phyloP scores from a whole-genome alignment of 2,113 vertebrate genomes.

The Cyrtonyx montezumae region DNA sequence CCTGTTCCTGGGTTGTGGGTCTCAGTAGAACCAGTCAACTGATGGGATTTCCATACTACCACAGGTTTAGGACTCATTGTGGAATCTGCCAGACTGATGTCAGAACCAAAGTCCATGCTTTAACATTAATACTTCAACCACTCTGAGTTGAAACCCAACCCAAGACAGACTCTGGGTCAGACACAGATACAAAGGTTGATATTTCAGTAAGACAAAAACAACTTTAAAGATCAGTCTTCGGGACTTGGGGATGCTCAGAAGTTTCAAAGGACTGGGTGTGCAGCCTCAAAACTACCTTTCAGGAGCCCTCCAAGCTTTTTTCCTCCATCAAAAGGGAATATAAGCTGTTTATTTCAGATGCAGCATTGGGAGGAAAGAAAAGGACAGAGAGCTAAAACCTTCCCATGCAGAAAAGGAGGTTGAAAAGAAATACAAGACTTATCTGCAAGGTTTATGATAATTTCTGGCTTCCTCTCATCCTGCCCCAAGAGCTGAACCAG shows the following conservation, averaged over 20 bases:
- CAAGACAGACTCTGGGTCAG: not conserved
- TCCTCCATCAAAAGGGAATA: not conserved
- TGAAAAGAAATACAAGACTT: not conserved
- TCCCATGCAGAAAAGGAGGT: not conserved
- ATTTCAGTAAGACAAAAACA: not conserved
- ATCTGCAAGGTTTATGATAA: not conserved
- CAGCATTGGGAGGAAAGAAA: not conserved
- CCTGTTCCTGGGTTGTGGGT: rapidly evolving
- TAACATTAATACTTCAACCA: not conserved
- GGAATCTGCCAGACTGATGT: not conserved
- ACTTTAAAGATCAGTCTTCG: not conserved
- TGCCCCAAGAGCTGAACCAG: not conserved
- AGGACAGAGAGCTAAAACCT: not conserved
- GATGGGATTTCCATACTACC: not conserved
- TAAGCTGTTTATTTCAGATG: not conserved
- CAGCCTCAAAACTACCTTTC: not conserved
- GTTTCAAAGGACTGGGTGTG: not conserved
- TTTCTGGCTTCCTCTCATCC: not conserved
- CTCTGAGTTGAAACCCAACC: not conserved
- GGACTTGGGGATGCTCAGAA: not conserved
- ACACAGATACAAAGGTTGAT: not conserved
- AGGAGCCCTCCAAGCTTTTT: not conserved
- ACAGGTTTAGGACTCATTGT: not conserved
- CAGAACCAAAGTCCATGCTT: not conserved
- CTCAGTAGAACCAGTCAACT: not conserved